These are phyloP conservation scores for Emydoidea blandingii DNA, from an alignment of 2,797 vertebrate species.

Conservation along the genomic window DNA sequence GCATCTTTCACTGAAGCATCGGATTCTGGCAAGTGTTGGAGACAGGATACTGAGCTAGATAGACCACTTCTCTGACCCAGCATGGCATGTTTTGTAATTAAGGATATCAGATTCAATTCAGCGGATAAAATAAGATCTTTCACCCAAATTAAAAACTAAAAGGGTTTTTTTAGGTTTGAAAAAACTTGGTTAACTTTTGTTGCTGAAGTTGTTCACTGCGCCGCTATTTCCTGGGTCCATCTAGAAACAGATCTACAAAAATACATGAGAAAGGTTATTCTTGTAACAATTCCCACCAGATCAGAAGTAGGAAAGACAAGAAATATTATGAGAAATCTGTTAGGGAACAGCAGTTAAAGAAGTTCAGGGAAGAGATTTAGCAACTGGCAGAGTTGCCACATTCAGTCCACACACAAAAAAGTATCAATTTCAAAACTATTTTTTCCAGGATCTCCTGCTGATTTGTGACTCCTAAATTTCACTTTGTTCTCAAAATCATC, in stretches of 20 bases:
- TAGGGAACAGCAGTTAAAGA: background rate
- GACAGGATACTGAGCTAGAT: background rate
- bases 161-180: background rate
- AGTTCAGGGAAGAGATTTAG: background rate
- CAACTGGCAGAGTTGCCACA: background rate
- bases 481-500: background rate
- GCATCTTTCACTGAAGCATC: background rate
- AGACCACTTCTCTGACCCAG: accelerated
- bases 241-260: background rate
- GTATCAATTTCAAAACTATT: background rate
- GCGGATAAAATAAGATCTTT: background rate
- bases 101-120: background rate
- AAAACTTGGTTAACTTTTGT: background rate
- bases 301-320: background rate
- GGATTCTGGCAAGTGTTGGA: background rate
- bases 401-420: background rate
- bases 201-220: background rate
- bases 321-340: background rate
- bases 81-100: background rate
- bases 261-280: background rate
- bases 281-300: background rate
- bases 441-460: background rate
- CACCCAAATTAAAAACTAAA: background rate
- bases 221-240: background rate
- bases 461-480: background rate